Conservation (phyloP, 1,140 invertebrate genomes). For the Tetranychus cinnabarinus region DNA sequence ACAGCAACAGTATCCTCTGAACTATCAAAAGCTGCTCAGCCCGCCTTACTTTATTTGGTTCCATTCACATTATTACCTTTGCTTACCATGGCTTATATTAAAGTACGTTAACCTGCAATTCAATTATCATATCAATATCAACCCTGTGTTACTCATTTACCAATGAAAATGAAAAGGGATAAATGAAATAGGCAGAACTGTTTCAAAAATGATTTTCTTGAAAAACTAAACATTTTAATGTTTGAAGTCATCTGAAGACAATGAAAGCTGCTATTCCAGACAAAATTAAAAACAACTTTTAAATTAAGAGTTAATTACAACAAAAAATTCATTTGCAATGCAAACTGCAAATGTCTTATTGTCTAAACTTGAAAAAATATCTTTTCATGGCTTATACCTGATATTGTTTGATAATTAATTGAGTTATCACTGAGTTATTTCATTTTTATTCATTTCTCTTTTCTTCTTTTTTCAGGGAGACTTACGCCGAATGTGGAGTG, state of each 20-base stretch:
- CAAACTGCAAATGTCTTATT: no score
- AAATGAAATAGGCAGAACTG: neutral
- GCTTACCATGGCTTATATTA: conserved; percentile 88
- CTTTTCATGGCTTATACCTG: no score
- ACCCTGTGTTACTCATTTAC: neutral
- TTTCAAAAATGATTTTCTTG: neutral
- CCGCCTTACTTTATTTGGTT: conserved; percentile 82
- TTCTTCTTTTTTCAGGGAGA: conserved; percentile 44
- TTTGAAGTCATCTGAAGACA: neutral
- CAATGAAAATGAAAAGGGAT: neutral
- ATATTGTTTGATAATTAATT: no score
- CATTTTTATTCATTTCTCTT: no score
- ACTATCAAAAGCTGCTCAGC: conserved; percentile 91
- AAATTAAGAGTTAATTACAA: no score
- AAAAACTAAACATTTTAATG: neutral
- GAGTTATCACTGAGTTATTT: no score
- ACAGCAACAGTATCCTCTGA: conserved; percentile 91
- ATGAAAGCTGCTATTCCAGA: no score
- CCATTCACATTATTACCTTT: conserved; percentile 86
- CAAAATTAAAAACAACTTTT: no score
- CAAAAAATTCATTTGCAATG: no score
- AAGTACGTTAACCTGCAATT: conserved; percentile 33
- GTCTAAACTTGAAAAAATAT: no score
- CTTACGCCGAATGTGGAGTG: conserved; percentile 86
- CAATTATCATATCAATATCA: neutral